phyloP scores from a whole-genome alignment of 2,797 vertebrate genomes.

The Crenuchus spilurus region DNA sequence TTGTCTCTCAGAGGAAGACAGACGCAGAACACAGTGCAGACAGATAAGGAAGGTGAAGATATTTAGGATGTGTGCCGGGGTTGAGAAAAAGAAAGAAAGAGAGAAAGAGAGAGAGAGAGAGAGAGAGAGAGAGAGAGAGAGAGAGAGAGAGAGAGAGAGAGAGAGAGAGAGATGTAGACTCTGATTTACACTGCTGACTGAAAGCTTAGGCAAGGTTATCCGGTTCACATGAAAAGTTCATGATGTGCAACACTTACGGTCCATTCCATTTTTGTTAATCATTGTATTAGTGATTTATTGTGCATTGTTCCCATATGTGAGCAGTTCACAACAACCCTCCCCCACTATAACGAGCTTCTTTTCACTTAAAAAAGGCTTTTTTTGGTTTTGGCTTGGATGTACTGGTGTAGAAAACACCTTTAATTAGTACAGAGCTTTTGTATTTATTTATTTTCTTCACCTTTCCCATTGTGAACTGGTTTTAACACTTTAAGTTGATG shows the following conservation, averaged over 20 bases:
- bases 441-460: no score
- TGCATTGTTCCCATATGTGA: not conserved
- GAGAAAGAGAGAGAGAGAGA: slow-evolving; percentile 15
- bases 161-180: slow-evolving; percentile 22
- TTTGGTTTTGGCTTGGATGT: no score
- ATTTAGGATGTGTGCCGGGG: slow-evolving; percentile 59
- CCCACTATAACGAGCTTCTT: no score
- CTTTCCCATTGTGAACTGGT: no score
- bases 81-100: not conserved
- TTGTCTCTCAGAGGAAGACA: slow-evolving; percentile 23
- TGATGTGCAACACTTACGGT: not conserved
- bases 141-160: not conserved
- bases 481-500: no score
- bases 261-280: not conserved
- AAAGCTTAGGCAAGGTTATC: not conserved
- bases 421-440: no score
- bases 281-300: not conserved
- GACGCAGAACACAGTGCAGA: slow-evolving; percentile 19
- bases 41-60: slow-evolving; percentile 37
- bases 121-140: not conserved
- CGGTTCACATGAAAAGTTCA: slow-evolving; percentile 31
- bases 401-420: no score
- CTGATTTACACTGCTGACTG: slow-evolving; percentile 20
- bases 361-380: no score
- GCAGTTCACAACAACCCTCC: no score